phyloP scores from a whole-genome alignment of 1,140 invertebrate species.

The Venustaconcha ellipsiformis region DNA sequence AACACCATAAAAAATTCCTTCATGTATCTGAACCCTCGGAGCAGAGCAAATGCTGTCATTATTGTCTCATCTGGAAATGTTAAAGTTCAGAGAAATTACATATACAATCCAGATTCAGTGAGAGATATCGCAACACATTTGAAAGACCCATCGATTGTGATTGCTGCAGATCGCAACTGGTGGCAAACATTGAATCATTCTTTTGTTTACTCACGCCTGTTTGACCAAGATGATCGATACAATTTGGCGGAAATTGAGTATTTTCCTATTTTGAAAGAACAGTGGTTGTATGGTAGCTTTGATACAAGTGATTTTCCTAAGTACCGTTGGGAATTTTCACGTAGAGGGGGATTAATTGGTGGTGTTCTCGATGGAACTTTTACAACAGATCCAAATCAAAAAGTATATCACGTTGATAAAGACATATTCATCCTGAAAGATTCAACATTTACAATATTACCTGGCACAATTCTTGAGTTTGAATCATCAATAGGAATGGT shows the following conservation, averaged over 20 bases:
- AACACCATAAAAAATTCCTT: slow-evolving; percentile 93
- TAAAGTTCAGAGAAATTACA: slow-evolving; percentile 89
- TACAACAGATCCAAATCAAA: slow-evolving; percentile 27
- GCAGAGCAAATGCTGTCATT: slow-evolving; percentile 89
- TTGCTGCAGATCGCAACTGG: slow-evolving; percentile 96
- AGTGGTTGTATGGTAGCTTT: slow-evolving; percentile 49
- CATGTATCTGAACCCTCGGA: slow-evolving; percentile 77
- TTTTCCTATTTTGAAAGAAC: slow-evolving; percentile 57
- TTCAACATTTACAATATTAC: slow-evolving; percentile 58
- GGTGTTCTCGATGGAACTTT: slow-evolving; percentile 52
- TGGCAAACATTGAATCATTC: slow-evolving; percentile 75
- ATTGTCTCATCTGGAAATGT: slow-evolving; percentile 90
- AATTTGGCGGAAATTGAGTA: slow-evolving; percentile 66
- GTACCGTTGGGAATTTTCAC: slow-evolving; percentile 47
- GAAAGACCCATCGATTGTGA: slow-evolving; percentile 91
- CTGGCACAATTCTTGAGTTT: slow-evolving; percentile 86
- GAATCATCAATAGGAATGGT: slow-evolving; percentile 95
- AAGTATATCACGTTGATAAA: slow-evolving; percentile 60
- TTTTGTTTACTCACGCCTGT: slow-evolving; percentile 54
- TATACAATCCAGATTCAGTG: slow-evolving; percentile 91
- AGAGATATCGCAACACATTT: slow-evolving; percentile 94
- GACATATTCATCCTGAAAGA: slow-evolving; percentile 62
- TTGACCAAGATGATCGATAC: slow-evolving; percentile 65
- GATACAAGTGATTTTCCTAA: slow-evolving; percentile 42
- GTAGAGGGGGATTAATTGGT: slow-evolving; percentile 44